Evolutionary conservation across 2,888 invertebrate genomes (phyloP), one percentile per base, ranked within the genome.

Genomic region (Dicranocentrus wangi): DNA sequence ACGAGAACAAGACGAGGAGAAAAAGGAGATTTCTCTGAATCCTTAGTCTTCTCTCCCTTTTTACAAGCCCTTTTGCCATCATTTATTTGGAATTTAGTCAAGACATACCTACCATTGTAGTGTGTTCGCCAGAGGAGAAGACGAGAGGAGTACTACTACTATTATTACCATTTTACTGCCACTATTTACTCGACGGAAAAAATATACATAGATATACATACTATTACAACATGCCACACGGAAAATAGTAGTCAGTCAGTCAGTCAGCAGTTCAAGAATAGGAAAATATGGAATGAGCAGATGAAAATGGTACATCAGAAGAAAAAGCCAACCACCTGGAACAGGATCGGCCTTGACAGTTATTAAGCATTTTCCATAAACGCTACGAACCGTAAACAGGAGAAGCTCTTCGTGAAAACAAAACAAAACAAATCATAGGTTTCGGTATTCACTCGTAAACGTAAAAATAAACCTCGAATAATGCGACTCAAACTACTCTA

Each of bases 261-360:
- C n/a, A n/a, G n/a, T n/a, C n/a, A n/a, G n/a, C n/a, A n/a, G n/a
- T n/a, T n/a, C n/a, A n/a, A n/a, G n/a, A n/a, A n/a, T n/a, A n/a
- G n/a, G n/a, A n/a, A n/a, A n/a, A n/a, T n/a, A n/a, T n/a, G n/a
- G n/a, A 10, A 32, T 32, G 32, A 32, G 47, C 5, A n/a, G 66
- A 71, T 28, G 23, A 70, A 21, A 79, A 76, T 66, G 63, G 55
- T 10, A 78, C 19, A 61, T 25, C 61, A 65, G 47, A 58, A 65
- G 27, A 78, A 58, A 58, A 68, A 55, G 66, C 25, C 78, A 79
- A 65, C 71, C 78, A 79, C 78, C 78, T 79, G 78, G 66, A 71
- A 71, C 55, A 39, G 10, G 55, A 79, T 79, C 60, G 68, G 60
- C 76, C 69, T 76, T 69, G 68, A 69, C 68, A 76, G 60, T 58